Base-by-base conservation (phyloP, 2,113 vertebrate genomes). In the Varanus komodoensis region DNA sequence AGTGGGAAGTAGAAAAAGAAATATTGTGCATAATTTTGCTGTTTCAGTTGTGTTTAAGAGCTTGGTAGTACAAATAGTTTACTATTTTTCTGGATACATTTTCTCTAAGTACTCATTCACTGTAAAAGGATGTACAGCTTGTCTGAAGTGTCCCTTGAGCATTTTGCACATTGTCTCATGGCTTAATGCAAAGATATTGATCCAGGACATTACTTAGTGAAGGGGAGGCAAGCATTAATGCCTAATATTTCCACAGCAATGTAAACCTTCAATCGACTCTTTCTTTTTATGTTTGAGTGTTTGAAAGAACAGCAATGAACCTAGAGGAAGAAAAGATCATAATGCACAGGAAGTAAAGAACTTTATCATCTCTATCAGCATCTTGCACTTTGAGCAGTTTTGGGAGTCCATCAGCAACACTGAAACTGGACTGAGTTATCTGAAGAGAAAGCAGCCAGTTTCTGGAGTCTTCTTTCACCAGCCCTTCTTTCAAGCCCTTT, bases 201-300 rank as follows among this genome's bases (percentile, higher is more conserved):
- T 92, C 95, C 78, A 89, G 29, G 84, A 89, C 83, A 87, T 89
- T 67, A 90, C 95, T 87, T 91, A 96, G 87, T 81, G 89, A 87
- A 84, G 91, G 11, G 81, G 48, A 91, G 92, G 52, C 17, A 91
- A 48, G 78, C 95, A 89, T 89, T 93, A 94, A 93, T 92, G 83
- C 77, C 19, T 81, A n/a, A 1, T 91, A 90, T 90, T 96, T 94
- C 93, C 87, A 86, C 86, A 64, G 12, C 93, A 96, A 93, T 6
- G 0, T 94, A 94, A 95, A 94, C 21, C 79, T 94, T 94, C 89
- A 54, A 87, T 94, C 94, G 89, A 93, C 75, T 54, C 54, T 3
- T 54, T 54, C 0, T 21, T 64, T 19, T 64, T 14, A 0, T 86
- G 61, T 92, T 57, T 93, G 86, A 90, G 85, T 86, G 79, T 92